Evolutionary conservation across 2,888 invertebrate species (phyloP).

Genomic region (Cheilosia scutellata): DNA sequence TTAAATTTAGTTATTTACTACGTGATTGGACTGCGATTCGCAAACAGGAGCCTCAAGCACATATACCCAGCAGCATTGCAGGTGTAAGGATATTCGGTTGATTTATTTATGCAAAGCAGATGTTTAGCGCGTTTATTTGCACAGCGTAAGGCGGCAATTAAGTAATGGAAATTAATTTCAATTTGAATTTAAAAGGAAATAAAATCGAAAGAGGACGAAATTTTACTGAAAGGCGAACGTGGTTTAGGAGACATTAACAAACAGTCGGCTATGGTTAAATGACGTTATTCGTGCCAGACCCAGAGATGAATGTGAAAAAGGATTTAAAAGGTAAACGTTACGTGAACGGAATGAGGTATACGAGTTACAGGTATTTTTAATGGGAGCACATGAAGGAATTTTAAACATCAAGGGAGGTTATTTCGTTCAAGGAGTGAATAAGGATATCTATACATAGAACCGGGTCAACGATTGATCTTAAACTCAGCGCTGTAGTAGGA

Average conservation of each 20-base stretch:
- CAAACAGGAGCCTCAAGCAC: background rate
- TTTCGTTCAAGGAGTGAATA: too few species aligned
- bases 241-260: slow-evolving; percentile 39
- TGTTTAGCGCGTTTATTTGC: slow-evolving; percentile 64
- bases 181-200: slow-evolving; percentile 60
- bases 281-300: background rate
- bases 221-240: background rate
- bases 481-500: too few species aligned
- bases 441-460: too few species aligned
- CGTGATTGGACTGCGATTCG: slow-evolving; percentile 42
- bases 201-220: slow-evolving; percentile 2
- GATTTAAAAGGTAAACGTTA: too few species aligned
- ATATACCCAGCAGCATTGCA: background rate
- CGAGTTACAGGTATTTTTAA: too few species aligned
- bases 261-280: slow-evolving; percentile 46
- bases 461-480: too few species aligned
- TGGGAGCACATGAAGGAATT: too few species aligned
- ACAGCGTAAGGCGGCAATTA: slow-evolving; percentile 65
- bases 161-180: slow-evolving; percentile 69
- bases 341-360: too few species aligned
- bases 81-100: slow-evolving; percentile 52
- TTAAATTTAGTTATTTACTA: slow-evolving; percentile 44
- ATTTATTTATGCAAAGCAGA: slow-evolving; percentile 69
- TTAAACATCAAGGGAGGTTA: too few species aligned
- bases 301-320: too few species aligned